phyloP scores from a whole-genome alignment of 2,888 invertebrate species.

The Nymphalis polychloros region DNA sequence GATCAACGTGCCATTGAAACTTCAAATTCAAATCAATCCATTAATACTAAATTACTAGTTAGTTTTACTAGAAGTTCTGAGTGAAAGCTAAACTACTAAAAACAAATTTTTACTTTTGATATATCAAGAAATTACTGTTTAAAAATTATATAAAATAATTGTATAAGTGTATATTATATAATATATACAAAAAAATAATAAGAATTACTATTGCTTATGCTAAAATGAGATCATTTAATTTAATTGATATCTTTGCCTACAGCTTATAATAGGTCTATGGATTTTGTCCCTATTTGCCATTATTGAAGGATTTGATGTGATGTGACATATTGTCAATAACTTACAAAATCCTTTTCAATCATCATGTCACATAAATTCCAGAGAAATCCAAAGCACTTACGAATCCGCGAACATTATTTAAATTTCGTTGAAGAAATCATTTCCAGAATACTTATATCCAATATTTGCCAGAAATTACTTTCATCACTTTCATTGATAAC shows the following conservation, averaged over 20 bases:
- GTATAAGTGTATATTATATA: no score
- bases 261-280: no score
- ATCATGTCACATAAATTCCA: conserved; percentile 10
- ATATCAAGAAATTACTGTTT: no score
- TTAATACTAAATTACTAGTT: neutral
- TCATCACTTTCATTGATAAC: conserved; percentile 14
- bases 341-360: conserved; percentile 3
- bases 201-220: no score
- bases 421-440: conserved; percentile 14
- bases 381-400: conserved; percentile 11
- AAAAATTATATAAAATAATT: no score
- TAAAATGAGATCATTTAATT: no score
- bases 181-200: no score
- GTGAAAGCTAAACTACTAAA: no score
- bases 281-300: no score
- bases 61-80: neutral
- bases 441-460: conserved; percentile 15
- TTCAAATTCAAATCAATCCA: neutral
- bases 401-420: conserved; percentile 15
- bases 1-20: neutral
- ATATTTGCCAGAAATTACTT: conserved; percentile 23
- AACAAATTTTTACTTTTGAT: no score
- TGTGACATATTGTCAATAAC: conserved; percentile 12
- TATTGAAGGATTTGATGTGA: neutral
- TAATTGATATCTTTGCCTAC: no score